A percentile compares a stretch with the other conserved stretches of the same genome.
Evolutionary conservation across 2,888 invertebrate species (phyloP).

Genomic region (Drosophila gaucha): DNA sequence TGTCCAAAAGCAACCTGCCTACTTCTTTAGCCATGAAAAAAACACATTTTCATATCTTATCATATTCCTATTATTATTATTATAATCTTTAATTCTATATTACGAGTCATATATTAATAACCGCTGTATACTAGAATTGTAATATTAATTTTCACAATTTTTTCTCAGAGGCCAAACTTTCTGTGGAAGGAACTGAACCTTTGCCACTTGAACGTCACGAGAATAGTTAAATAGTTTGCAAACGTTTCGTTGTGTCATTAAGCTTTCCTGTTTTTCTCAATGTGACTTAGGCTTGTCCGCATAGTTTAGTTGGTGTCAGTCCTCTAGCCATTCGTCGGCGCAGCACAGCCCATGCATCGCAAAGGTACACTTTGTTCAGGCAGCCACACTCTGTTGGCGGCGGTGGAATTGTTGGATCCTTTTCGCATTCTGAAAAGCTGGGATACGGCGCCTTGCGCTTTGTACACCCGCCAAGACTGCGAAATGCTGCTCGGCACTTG

Average conservation of each 20-base stretch:
- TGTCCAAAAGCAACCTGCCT: neutral
- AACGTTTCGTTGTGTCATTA: too few relatives aligned
- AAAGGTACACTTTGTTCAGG: slow-evolving; percentile 12
- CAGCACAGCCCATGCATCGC: slow-evolving; percentile 63
- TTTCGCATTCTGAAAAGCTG: slow-evolving; percentile 64
- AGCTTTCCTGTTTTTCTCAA: too few relatives aligned
- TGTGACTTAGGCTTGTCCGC: slow-evolving; percentile 55
- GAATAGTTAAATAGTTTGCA: too few relatives aligned
- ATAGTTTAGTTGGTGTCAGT: neutral
- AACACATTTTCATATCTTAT: neutral
- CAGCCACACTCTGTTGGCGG: slow-evolving; percentile 55
- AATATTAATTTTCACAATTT: too few relatives aligned
- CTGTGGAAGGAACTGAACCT: too few relatives aligned
- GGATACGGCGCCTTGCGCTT: slow-evolving; percentile 59
- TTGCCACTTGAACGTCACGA: too few relatives aligned
- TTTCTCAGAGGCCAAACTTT: too few relatives aligned
- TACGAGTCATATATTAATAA: too few relatives aligned
- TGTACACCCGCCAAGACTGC: slow-evolving; percentile 20
- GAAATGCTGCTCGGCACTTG: slow-evolving; percentile 30
- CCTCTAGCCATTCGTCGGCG: slow-evolving; percentile 47
- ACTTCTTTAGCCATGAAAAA: neutral
- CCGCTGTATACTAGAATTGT: too few relatives aligned
- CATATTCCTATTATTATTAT: too few relatives aligned
- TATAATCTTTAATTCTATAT: too few relatives aligned
- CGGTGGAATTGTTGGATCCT: neutral